These are phyloP conservation scores for Macaca mulatta DNA, from an alignment of 2,113 vertebrate species.

Conservation along the genomic window DNA sequence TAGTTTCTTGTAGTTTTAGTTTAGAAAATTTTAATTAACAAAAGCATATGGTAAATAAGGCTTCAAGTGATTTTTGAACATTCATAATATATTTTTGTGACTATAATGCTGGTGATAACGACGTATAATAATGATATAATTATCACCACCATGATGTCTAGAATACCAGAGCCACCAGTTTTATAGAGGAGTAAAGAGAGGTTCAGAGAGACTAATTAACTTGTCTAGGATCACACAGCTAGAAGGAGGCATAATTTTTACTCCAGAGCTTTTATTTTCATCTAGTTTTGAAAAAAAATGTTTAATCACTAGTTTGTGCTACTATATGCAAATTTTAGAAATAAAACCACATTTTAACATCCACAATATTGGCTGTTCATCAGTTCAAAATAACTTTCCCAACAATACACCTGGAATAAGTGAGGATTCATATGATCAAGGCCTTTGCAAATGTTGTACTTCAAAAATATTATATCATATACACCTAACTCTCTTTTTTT, in stretches of 20 bases:
- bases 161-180: background rate
- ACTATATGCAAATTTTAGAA: background rate
- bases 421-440: background rate
- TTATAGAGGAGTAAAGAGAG: background rate
- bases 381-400: background rate
- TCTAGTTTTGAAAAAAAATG: background rate
- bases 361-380: background rate
- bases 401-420: background rate
- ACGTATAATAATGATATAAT: too few species aligned
- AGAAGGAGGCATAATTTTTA: background rate
- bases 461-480: background rate
- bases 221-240: background rate
- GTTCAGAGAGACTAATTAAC: background rate
- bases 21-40: conserved; percentile 43
- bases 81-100: background rate
- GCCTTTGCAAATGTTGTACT: background rate
- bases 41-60: background rate
- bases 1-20: background rate
- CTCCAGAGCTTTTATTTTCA: background rate
- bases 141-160: background rate
- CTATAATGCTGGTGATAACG: too few species aligned
- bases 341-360: background rate
- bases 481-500: background rate
- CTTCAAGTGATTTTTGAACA: background rate
- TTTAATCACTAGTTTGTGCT: background rate